These are phyloP conservation scores for Sebastes alutus DNA, from an alignment of 2,797 vertebrate genomes.

Conservation along the genomic window DNA sequence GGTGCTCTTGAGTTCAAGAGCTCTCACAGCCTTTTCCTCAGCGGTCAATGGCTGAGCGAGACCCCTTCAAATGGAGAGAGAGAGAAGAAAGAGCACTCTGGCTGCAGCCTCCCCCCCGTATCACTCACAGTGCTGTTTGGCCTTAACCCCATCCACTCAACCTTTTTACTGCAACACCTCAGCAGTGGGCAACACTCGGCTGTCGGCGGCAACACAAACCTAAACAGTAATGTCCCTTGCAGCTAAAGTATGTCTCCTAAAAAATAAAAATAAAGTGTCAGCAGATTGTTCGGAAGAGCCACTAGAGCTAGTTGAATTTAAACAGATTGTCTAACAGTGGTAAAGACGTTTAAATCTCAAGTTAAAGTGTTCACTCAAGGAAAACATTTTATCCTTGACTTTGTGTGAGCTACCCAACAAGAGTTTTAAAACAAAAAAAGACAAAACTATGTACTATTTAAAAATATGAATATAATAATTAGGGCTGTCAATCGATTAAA, in stretches of 20 bases:
- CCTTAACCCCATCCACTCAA: constrained; percentile 38
- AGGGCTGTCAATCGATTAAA: too few relatives aligned
- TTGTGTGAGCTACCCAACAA: background rate
- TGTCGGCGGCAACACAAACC: background rate
- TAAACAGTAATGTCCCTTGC: background rate
- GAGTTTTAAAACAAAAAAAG: background rate
- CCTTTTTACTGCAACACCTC: constrained; percentile 41
- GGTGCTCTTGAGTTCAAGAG: constrained; percentile 67
- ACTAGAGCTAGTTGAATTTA: background rate
- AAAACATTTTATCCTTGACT: constrained; percentile 4
- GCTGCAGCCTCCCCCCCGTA: constrained; percentile 18
- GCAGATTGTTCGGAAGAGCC: background rate
- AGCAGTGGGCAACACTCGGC: background rate
- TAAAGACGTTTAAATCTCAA: background rate
- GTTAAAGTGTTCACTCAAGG: background rate
- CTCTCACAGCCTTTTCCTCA: constrained; percentile 49
- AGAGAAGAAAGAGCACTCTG: constrained; percentile 17
- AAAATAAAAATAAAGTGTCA: background rate
- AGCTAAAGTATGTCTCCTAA: background rate
- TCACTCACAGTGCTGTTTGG: constrained; percentile 43
- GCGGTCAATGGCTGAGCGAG: constrained; percentile 54
- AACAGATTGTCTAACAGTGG: background rate
- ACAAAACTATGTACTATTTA: background rate
- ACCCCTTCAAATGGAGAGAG: constrained; percentile 50
- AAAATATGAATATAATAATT: background rate